Conservation (phyloP, 2,113 vertebrate genomes). For the Rhea pennata region DNA sequence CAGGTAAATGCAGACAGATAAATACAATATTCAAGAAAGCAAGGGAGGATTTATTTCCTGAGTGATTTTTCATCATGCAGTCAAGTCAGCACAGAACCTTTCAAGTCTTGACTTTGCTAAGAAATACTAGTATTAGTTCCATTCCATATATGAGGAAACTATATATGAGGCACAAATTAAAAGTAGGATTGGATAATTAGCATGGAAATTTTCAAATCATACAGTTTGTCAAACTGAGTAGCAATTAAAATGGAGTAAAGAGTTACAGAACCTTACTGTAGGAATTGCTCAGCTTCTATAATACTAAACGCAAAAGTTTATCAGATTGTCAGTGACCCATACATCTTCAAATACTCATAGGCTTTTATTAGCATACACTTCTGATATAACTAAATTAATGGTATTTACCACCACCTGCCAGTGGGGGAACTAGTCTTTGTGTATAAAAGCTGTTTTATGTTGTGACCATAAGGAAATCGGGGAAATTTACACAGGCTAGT, state of each 20-base stretch:
- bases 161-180: neutral
- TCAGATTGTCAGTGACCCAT: neutral
- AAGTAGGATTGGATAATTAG: neutral
- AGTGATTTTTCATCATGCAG: neutral
- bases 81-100: neutral
- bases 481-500: neutral
- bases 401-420: neutral
- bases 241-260: neutral
- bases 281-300: neutral
- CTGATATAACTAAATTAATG: neutral
- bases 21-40: neutral
- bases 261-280: neutral
- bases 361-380: neutral
- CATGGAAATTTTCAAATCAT: neutral
- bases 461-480: neutral
- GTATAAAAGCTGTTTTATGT: neutral
- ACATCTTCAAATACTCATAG: neutral
- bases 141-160: neutral
- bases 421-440: neutral
- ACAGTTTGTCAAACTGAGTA: neutral
- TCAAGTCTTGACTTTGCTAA: neutral
- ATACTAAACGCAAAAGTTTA: neutral
- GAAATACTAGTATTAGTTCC: neutral
- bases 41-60: neutral
- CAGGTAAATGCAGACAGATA: neutral